Evolutionary conservation across 2,888 invertebrate species (phyloP).

Genomic region (Zonitis immaculata): DNA sequence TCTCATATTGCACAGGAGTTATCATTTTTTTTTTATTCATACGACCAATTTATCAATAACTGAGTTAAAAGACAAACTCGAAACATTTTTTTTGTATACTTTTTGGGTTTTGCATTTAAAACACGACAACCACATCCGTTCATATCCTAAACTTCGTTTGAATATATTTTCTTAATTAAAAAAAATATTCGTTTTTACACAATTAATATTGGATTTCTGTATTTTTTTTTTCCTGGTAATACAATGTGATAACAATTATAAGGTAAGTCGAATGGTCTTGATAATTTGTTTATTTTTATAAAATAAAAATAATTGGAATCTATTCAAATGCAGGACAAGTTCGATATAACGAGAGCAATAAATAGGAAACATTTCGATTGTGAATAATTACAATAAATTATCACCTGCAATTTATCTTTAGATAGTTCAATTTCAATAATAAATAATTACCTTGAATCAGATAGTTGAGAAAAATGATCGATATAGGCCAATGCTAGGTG

Average conservation of each 20-base stretch:
- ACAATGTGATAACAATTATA: background rate
- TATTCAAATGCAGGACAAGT: slow-evolving; percentile 20
- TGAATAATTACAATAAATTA: background rate
- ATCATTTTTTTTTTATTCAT: no score
- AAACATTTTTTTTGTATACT: background rate
- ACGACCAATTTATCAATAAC: no score
- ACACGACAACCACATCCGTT: slow-evolving; percentile 9
- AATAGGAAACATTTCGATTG: background rate
- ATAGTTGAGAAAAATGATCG: background rate
- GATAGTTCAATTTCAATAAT: no score
- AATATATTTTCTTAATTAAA: no score
- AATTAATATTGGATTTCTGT: background rate
- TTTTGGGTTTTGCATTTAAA: background rate
- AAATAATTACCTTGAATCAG: no score
- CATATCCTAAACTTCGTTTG: no score
- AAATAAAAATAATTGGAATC: slow-evolving; percentile 18
- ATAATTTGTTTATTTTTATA: slow-evolving; percentile 19
- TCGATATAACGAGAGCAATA: slow-evolving; percentile 17
- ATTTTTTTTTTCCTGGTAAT: background rate
- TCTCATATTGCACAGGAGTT: no score
- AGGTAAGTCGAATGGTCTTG: slow-evolving; percentile 4
- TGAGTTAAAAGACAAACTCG: no score
- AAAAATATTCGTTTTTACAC: background rate
- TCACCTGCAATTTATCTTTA: background rate
- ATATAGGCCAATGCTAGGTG: background rate